Evolutionary conservation across 2,797 vertebrate species (phyloP), one percentile per base, ranked within the genome.

Genomic region (Hippopotamyrus pictus): DNA sequence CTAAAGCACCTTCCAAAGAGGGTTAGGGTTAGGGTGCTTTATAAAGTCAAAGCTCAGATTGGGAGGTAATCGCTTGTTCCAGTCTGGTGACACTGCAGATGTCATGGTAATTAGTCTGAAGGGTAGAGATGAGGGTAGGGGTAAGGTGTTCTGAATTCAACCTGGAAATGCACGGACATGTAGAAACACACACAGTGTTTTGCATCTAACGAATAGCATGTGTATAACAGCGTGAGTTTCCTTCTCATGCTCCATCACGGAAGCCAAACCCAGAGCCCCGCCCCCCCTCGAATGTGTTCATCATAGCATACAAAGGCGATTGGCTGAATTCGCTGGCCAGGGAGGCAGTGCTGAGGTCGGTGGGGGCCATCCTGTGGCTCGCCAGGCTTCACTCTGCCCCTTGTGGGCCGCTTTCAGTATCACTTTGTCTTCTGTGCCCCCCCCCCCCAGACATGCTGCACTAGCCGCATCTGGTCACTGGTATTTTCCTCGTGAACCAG

Each of bases 41-140:
- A 14, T 59, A 59, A 79, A 62, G 73, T 22, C 1, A 62, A 50
- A 59, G 5, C 48, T 19, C 2, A 88, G 82, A 90, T 41, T 22
- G 76, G 87, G 41, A n/a, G 33, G 37, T 33, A 85, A 82, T 82
- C 2, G 76, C 57, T 41, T 90, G 53, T 73, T 88, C 46, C 76
- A 88, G 65, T 76, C 46, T 57, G 46, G 85, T 37, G 51, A 48
- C 87, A 48, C 48, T 73, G 22, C n/a, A 88, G 82, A 22, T 84
- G 89, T 86, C 85, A 88, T 69, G 62, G 12, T 51, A 53, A 1
- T 83, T 41, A 19, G 69, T 76, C 41, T 83, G 44, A 83, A 83
- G n/a, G 17, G 44, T 29, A 29, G 25, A 29, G 62, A 69, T 69
- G 25, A 83, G 44, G 79, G 79, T n/a, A 5, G 5, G 37, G 44